These are phyloP conservation scores for Hoplias malabaricus DNA, from an alignment of 2,113 vertebrate genomes.

Conservation along the genomic window DNA sequence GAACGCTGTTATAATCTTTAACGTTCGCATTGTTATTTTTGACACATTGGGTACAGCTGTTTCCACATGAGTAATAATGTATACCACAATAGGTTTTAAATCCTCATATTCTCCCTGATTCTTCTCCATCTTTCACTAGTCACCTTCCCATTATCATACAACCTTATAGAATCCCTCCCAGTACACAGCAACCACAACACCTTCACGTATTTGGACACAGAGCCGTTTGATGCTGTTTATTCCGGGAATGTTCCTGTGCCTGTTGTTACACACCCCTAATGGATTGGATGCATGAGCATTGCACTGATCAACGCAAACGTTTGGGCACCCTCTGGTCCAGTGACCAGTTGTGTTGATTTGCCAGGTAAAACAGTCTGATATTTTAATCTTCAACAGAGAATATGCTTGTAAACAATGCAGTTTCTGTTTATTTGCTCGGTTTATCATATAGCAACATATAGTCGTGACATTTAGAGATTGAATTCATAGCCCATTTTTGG, in stretches of 20 bases:
- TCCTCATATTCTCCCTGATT: neutral
- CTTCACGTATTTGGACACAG: neutral
- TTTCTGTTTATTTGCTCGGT: too few species aligned
- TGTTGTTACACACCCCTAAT: neutral
- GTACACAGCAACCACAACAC: neutral
- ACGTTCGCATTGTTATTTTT: neutral
- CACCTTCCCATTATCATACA: neutral
- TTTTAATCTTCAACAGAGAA: too few species aligned
- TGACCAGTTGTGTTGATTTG: too few species aligned
- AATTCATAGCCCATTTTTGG: too few species aligned
- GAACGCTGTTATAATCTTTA: neutral
- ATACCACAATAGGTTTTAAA: too few species aligned
- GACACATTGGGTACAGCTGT: neutral
- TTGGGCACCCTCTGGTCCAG: too few species aligned
- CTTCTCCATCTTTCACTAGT: neutral
- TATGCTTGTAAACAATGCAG: too few species aligned
- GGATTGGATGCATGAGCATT: conserved; percentile 12
- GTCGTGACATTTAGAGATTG: too few species aligned
- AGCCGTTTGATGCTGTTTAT: conserved; percentile 6
- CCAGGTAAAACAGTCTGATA: too few species aligned
- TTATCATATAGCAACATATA: too few species aligned
- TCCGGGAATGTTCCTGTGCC: neutral
- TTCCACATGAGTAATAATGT: too few species aligned
- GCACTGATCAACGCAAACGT: too few species aligned
- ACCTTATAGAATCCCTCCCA: neutral